Evolutionary conservation across 1,140 invertebrate genomes (phyloP), one percentile per base, ranked within the genome.

Genomic region (Triops cancriformis): DNA sequence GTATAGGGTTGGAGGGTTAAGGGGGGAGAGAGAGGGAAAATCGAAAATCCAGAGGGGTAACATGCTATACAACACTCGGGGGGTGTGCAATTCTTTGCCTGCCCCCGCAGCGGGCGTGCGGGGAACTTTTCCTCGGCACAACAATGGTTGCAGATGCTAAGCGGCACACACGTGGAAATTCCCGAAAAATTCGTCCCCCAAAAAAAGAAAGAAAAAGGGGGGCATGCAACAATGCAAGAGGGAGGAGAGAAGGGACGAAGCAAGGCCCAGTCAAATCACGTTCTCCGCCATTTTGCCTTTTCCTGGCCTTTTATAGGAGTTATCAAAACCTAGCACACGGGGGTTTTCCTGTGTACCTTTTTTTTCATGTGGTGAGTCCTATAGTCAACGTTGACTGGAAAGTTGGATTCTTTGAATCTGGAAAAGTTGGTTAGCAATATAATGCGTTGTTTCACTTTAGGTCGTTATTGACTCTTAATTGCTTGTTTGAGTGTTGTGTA

Each of bases 51-150:
- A 14, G 23, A 23, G 51, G 51, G 51, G 51, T 64, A 64, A 64
- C 51, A 64, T 23, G 51, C 51, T 64, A 64, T 64, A 64, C 14
- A 64, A 64, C 51, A 64, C 51, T 64, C 14, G 9, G 14, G 51
- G 51, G 51, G 18, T 64, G 51, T 23, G 23, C 51, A 64, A 64
- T 64, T 64, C 51, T 64, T 64, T 64, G 51, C 51, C 51, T n/a
- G 51, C 51, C 51, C 51, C 51, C 51, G 51, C 51, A 64, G 51
- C 51, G 51, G 51, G 51, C 51, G 51, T 64, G 51, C 51, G 18
- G 51, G 51, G 51, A 64, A 64, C 51, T 64, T 64, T 18, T 45
- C 3, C 43, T 4, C 45, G 10, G 14, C 45, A 64, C 45, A 6
- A 64, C 51, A 64, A 64, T 64, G 51, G 51, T 23, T 64, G 51